phyloP scores from a whole-genome alignment of 1,140 invertebrate genomes.

The Drosophila setifemur region DNA sequence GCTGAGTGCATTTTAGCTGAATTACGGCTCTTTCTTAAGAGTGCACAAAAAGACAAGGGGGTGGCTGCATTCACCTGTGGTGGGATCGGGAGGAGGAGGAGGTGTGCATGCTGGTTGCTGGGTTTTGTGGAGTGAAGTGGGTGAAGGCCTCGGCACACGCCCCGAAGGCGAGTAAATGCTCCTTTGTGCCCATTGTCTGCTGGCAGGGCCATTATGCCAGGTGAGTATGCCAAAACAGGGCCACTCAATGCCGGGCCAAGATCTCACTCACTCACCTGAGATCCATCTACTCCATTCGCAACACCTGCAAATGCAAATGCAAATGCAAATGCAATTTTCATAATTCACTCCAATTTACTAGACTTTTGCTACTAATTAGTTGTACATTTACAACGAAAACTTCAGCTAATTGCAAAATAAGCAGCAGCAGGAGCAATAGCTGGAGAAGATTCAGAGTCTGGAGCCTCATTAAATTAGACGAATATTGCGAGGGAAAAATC shows the following conservation, averaged over 20 bases:
- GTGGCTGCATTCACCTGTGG: constrained; percentile 32
- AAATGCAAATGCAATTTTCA: constrained; percentile 66
- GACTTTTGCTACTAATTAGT: constrained; percentile 66
- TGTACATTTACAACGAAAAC: constrained; percentile 41
- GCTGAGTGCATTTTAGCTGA: constrained; percentile 78
- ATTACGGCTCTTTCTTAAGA: constrained; percentile 58
- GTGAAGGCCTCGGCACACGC: constrained; percentile 66
- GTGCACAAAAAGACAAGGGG: constrained; percentile 26
- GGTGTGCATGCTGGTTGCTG: constrained; percentile 5
- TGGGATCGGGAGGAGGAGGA: constrained; percentile 18
- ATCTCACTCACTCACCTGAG: constrained; percentile 17
- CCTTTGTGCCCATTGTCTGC: constrained; percentile 71
- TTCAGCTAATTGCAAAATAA: constrained; percentile 36
- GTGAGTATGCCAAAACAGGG: constrained; percentile 38
- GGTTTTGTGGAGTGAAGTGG: constrained; percentile 50
- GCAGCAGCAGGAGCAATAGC: constrained; percentile 11
- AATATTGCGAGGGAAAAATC: constrained; percentile 41
- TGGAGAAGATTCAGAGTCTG: neutral
- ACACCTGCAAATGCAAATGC: constrained; percentile 55
- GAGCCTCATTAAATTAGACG: constrained; percentile 60
- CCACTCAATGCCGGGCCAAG: constrained; percentile 68
- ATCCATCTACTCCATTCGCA: constrained; percentile 20
- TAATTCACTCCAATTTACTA: constrained; percentile 57
- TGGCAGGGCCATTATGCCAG: constrained; percentile 50
- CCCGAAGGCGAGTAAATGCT: constrained; percentile 61